phyloP scores from a whole-genome alignment of 2,888 invertebrate genomes.

The Notodonta ziczac region DNA sequence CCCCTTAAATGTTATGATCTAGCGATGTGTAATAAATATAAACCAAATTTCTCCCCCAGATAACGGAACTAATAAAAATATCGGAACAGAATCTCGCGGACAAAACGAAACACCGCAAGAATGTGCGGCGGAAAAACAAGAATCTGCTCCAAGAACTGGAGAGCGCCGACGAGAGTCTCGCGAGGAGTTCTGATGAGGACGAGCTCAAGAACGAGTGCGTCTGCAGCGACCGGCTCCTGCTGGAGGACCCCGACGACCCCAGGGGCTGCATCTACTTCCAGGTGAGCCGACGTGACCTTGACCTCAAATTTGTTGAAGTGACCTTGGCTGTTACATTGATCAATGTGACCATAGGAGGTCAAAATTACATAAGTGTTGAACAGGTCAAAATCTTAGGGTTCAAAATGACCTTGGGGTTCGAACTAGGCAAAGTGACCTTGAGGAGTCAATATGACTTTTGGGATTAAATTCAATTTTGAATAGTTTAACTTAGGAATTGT shows the following conservation, averaged over 20 bases:
- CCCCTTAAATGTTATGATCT: too few relatives aligned
- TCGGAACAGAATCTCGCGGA: slow-evolving; percentile 22
- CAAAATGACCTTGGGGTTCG: too few relatives aligned
- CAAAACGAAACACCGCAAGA: slow-evolving; percentile 32
- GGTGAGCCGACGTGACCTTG: slow-evolving; percentile 20
- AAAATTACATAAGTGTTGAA: too few relatives aligned
- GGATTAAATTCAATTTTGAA: too few relatives aligned
- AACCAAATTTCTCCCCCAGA: slow-evolving; percentile 17
- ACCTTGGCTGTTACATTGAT: too few relatives aligned
- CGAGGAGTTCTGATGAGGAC: slow-evolving; percentile 46
- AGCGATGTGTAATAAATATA: too few relatives aligned
- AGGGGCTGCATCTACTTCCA: slow-evolving; percentile 87
- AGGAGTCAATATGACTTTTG: too few relatives aligned
- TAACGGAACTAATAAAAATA: slow-evolving; percentile 29
- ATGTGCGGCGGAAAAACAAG: slow-evolving; percentile 56
- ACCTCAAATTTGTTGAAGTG: too few relatives aligned
- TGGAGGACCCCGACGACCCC: slow-evolving; percentile 79
- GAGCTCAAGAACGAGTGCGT: slow-evolving; percentile 48
- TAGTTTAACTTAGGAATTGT: too few relatives aligned
- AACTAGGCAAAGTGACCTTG: too few relatives aligned
- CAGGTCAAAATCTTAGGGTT: too few relatives aligned
- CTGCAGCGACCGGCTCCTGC: slow-evolving; percentile 54
- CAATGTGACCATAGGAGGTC: too few relatives aligned
- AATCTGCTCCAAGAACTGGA: slow-evolving; percentile 61
- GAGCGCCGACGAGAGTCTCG: slow-evolving; percentile 50